Base-by-base conservation (phyloP, 2,888 invertebrate species). In the Pherbina coryleti region DNA sequence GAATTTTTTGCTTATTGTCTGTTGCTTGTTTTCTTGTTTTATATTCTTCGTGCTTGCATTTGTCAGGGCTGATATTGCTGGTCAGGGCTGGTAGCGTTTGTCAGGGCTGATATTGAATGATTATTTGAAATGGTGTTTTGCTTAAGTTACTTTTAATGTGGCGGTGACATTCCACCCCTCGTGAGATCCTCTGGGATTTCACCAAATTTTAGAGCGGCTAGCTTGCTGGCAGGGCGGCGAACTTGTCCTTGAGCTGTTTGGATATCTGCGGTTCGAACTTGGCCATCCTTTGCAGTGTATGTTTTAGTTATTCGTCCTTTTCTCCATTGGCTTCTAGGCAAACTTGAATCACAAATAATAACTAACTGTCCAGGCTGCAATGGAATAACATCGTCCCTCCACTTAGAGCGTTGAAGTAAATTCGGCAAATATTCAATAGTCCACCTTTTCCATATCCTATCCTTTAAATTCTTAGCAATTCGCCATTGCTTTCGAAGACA, bases 371-470 rank as follows among this genome's bases (percentile, higher is more conserved):
- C 34, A 17, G 28, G 14, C 19, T 75, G 49, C 9, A 77, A 55
- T 34, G 71, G 64, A 14, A 1, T 17, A n/a, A 31, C 51, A 22
- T 28, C 17, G 9, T 37, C 9, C 5, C 60, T 25, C 71, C 62
- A 76, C 28, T 77, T 77, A n/a, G 64, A 49, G 3, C 77, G 37
- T 28, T 44, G 31, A 34, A 66, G 44, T 11, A 77, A 22, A 22
- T 28, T 19, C 8, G 77, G 66, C 19, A 73, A 55, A 66, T 62
- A 77, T 19, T 62, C 64, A 22, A 17, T 31, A 25, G 28, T 31
- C 77, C 71, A 77, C 51, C 66, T 71, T 72, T 22, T 66, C 66
- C 19, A 64, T 73, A 77, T 64, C 66, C 62, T 72, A 34, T 66
- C 66, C 19, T 72, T 73, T 14, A 76, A 11, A 11, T 71, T 60